A percentile compares a stretch with the other conserved stretches of the same genome.
Evolutionary conservation across 2,888 invertebrate species (phyloP).

Genomic region (Synanthedon vespiformis): DNA sequence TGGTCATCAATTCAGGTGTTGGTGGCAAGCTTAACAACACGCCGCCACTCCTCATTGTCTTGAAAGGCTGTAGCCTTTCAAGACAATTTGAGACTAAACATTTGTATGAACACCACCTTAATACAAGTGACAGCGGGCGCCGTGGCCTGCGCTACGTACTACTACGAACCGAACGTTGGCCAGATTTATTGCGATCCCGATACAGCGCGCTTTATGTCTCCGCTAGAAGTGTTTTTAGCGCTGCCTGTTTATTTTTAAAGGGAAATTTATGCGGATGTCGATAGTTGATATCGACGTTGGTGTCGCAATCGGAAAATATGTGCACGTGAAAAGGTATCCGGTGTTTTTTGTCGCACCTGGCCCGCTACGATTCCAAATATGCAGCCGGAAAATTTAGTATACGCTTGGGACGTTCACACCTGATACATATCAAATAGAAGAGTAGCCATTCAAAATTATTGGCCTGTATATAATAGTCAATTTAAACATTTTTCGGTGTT

Average conservation of each 20-base stretch:
- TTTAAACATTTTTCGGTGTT: no score
- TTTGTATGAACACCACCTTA: neutral
- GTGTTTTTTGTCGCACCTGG: neutral
- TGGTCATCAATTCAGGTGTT: no score
- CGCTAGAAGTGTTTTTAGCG: constrained; percentile 17
- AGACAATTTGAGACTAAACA: no score
- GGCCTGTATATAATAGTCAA: no score
- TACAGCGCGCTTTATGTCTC: constrained; percentile 23
- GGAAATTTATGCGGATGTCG: constrained; percentile 16
- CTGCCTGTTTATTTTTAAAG: constrained; percentile 23
- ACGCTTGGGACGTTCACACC: no score
- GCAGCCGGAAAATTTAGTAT: no score
- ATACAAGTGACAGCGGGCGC: neutral
- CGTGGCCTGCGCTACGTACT: neutral
- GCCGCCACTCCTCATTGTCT: no score
- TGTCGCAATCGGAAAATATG: neutral
- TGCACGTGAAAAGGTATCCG: neutral
- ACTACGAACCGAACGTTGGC: constrained; percentile 7
- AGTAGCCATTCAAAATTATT: no score
- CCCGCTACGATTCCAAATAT: no score
- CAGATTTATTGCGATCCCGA: constrained; percentile 28
- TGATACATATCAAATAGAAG: no score
- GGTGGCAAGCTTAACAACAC: no score
- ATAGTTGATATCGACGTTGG: constrained; percentile 5
- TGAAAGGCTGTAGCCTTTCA: no score